Evolutionary conservation across 2,888 invertebrate genomes (phyloP).

Genomic region (Caenorhabditis sp.): DNA sequence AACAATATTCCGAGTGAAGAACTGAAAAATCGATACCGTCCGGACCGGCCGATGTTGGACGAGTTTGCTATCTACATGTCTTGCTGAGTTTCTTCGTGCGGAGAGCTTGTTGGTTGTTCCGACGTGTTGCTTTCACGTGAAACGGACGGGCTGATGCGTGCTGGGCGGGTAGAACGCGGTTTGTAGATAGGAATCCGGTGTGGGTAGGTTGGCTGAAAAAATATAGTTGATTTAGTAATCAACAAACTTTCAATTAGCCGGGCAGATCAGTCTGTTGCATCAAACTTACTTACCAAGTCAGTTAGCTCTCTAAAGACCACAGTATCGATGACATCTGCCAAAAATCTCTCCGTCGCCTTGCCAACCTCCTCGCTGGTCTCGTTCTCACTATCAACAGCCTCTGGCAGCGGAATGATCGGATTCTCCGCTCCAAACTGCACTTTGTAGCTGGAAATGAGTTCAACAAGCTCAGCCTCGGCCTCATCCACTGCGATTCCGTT

Average conservation of each 20-base stretch:
- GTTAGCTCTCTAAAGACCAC: slow-evolving; percentile 16
- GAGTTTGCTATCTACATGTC: too few relatives aligned
- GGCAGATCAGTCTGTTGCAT: too few relatives aligned
- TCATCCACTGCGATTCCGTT: background rate
- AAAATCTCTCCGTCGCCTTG: background rate
- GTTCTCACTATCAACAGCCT: background rate
- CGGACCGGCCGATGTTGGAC: too few relatives aligned
- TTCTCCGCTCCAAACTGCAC: slow-evolving; percentile 12
- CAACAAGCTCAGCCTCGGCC: slow-evolving; percentile 16
- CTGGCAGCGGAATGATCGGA: slow-evolving; percentile 11
- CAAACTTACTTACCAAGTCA: slow-evolving; percentile 7
- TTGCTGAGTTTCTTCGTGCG: too few relatives aligned
- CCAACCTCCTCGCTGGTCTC: background rate
- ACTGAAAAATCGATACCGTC: too few relatives aligned
- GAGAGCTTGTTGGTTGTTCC: too few relatives aligned
- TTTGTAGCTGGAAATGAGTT: slow-evolving; percentile 14
- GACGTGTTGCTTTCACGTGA: too few relatives aligned
- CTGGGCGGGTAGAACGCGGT: background rate
- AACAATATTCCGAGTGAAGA: too few relatives aligned
- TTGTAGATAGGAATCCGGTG: slow-evolving; percentile 11
- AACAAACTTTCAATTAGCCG: background rate
- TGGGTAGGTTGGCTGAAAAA: slow-evolving; percentile 19
- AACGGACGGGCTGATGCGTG: too few relatives aligned
- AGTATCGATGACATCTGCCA: slow-evolving; percentile 20
- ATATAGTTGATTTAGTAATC: background rate